Percentiles rank a stretch among this genome's conserved stretches.
Conservation (phyloP, 2,113 vertebrate species). For the Chlorodrepanis virens region DNA sequence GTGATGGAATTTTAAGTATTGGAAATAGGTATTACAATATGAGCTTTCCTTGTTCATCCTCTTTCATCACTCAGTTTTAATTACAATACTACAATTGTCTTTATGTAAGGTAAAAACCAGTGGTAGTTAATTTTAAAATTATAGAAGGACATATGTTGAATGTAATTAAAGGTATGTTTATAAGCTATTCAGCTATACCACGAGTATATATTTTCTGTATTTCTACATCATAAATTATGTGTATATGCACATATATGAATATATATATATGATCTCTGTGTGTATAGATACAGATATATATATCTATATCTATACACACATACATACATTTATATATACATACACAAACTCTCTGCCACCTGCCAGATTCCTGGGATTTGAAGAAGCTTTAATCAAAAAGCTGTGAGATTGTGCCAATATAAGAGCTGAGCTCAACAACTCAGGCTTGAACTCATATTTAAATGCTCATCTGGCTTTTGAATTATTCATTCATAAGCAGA, state of each 20-base stretch:
- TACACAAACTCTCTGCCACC: neutral
- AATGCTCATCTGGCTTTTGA: neutral
- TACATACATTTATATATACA: too few species aligned
- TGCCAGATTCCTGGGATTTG: neutral
- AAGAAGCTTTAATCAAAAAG: neutral
- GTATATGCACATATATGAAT: neutral
- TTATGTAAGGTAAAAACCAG: neutral
- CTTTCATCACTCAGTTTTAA: neutral
- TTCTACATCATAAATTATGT: neutral
- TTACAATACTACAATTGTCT: neutral
- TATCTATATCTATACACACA: too few species aligned
- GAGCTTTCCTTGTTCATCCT: neutral
- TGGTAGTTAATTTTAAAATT: neutral
- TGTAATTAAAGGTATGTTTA: neutral
- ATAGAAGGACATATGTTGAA: neutral
- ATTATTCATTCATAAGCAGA: neutral
- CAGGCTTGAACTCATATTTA: neutral
- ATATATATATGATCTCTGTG: accelerated
- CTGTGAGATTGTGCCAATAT: neutral
- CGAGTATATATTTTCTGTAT: neutral
- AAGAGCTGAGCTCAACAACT: neutral
- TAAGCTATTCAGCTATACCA: neutral
- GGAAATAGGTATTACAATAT: neutral
- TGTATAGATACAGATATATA: neutral
- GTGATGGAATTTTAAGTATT: neutral